Percentiles rank a stretch among this genome's conserved stretches.
These are phyloP conservation scores for Pissodes strobi DNA, from an alignment of 1,140 invertebrate species.

Conservation along the genomic window DNA sequence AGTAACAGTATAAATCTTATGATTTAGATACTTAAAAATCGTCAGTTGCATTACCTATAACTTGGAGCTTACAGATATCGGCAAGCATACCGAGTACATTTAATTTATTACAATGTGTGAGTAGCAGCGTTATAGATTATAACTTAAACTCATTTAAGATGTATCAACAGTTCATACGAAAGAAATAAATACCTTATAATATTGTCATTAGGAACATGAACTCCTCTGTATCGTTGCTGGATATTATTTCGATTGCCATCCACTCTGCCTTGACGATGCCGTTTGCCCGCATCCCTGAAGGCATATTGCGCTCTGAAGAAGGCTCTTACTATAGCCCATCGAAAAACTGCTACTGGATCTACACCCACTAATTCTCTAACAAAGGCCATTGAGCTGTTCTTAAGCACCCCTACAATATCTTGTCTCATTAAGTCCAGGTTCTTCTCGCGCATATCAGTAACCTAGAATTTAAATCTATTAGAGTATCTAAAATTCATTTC, in stretches of 20 bases:
- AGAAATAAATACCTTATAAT: conserved; percentile 45
- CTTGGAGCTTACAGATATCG: too few species aligned
- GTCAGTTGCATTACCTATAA: too few species aligned
- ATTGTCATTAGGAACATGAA: conserved; percentile 73
- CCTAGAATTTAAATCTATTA: conserved; percentile 17
- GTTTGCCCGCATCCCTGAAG: conserved; percentile 82
- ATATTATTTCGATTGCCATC: conserved; percentile 62
- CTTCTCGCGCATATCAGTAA: conserved; percentile 91
- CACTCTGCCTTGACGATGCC: conserved; percentile 68
- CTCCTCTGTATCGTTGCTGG: conserved; percentile 59
- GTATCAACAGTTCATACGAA: too few species aligned
- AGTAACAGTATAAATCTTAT: too few species aligned
- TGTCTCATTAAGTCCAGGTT: conserved; percentile 93
- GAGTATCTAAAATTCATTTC: too few species aligned
- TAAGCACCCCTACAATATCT: conserved; percentile 90
- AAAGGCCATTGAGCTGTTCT: conserved; percentile 91
- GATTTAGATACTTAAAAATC: too few species aligned
- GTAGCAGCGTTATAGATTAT: too few species aligned
- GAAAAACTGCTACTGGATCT: conserved; percentile 92
- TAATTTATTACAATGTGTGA: too few species aligned
- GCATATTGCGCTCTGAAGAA: conserved; percentile 91
- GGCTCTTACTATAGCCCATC: conserved; percentile 91
- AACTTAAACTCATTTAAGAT: too few species aligned
- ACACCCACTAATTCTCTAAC: conserved; percentile 91
- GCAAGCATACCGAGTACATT: too few species aligned